Evolutionary conservation across 2,888 invertebrate species (phyloP), one percentile per base, ranked within the genome.

Genomic region (Synanthedon andrenaeformis): DNA sequence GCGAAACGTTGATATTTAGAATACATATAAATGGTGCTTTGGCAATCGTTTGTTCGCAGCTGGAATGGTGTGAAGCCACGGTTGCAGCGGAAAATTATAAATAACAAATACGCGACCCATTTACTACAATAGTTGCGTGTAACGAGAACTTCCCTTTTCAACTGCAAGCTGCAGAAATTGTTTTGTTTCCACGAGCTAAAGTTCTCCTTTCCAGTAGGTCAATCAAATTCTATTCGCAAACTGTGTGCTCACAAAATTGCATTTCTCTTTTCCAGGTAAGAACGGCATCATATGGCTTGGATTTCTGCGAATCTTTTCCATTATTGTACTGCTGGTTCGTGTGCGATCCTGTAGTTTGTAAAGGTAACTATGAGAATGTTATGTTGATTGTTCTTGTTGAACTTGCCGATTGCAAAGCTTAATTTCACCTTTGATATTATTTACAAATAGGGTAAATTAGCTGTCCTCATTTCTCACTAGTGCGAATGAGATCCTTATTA

Each of bases 231-330:
- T 35, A 35, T 35, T 35, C 10, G 8, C 35, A 35, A 35, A 35
- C 10, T 35, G 35, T 35, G 35, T 35, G 35, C 35, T 35, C 35
- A 35, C 35, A 60, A 60, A 60, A 51, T 58, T 63, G 53, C 12
- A 53, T 62, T 49, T 68, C 62, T 69, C 75, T 74, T 70, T 79
- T 79, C 61, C 72, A 79, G 79, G 79, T 79, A 79, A 78, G 70
- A 45, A 45, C 45, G 45, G 45, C 6, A 45, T 45, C 45, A 13
- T 14, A 14, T 45, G 45, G 45, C 8, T 45, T 45, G n/a, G 4
- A 35, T 45, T 45, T 71, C 72, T 63, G 55, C 64, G 70, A 70
- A 68, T 45, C 28, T 35, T 35, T 35, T 35, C 35, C 49, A 35
- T 11, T 45, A 45, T 13, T 45, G 14, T 45, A 45, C 45, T 45